Evolutionary conservation across 2,113 vertebrate genomes (phyloP).

Genomic region (Psilopogon haemacephalus): DNA sequence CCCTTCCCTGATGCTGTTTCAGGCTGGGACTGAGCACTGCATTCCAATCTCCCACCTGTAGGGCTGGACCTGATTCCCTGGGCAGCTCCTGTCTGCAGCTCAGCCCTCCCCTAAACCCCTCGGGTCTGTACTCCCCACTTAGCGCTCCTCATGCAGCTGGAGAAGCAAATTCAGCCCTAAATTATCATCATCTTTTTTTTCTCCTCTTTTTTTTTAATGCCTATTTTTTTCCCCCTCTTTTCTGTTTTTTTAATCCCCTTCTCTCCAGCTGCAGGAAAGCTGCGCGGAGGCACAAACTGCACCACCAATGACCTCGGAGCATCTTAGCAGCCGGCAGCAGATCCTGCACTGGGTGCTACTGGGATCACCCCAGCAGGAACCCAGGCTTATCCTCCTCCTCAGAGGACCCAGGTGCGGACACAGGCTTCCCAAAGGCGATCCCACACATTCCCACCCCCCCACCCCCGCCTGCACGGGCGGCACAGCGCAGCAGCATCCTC

Average conservation of each 20-base stretch:
- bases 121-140: rapidly evolving
- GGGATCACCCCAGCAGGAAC: background rate
- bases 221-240: rapidly evolving
- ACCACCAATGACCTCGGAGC: background rate
- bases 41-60: rapidly evolving
- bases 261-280: background rate
- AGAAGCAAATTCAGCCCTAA: background rate
- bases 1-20: background rate
- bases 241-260: rapidly evolving
- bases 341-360: background rate
- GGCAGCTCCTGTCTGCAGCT: rapidly evolving
- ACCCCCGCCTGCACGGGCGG: rapidly evolving
- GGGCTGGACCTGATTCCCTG: background rate
- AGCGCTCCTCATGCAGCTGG: rapidly evolving
- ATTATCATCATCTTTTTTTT: rapidly evolving
- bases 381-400: background rate
- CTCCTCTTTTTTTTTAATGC: rapidly evolving
- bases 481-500: background rate
- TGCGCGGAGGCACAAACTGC: background rate
- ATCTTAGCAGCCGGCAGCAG: rapidly evolving
- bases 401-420: rapidly evolving
- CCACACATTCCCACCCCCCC: background rate
- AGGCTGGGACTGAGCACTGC: rapidly evolving
- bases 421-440: rapidly evolving
- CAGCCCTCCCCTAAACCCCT: background rate